These are phyloP conservation scores for Schizopygopsis malacanthus DNA, from an alignment of 2,797 vertebrate species.

Conservation along the genomic window DNA sequence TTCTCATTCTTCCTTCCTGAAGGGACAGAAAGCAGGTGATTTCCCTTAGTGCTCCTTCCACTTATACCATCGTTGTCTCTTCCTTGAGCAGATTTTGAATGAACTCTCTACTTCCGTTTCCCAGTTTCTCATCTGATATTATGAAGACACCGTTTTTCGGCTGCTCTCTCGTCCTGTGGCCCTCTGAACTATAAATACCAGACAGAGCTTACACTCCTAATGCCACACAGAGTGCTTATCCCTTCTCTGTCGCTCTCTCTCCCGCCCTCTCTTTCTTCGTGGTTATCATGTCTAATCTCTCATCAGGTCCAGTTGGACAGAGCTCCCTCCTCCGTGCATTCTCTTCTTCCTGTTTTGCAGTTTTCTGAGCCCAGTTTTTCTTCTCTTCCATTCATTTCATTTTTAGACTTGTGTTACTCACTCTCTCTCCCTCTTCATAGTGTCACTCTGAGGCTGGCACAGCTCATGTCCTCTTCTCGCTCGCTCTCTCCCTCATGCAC, in stretches of 20 bases:
- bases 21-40: neutral
- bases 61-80: neutral
- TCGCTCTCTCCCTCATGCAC: conserved; percentile 9
- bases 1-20: conserved; percentile 24
- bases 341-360: conserved; percentile 9
- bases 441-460: conserved; percentile 56
- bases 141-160: conserved; percentile 26
- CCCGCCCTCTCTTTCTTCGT: conserved; percentile 42
- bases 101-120: neutral
- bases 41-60: conserved; percentile 27
- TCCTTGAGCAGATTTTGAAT: neutral
- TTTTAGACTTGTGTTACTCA: conserved; percentile 23
- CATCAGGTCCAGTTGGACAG: conserved; percentile 33
- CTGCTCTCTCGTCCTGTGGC: conserved; percentile 55
- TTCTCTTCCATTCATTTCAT: conserved; percentile 58
- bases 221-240: conserved; percentile 70
- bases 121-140: conserved; percentile 19
- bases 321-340: conserved; percentile 29
- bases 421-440: conserved; percentile 24
- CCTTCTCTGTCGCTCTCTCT: conserved; percentile 61
- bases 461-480: neutral
- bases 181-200: conserved; percentile 78
- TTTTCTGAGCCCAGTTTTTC: conserved; percentile 46
- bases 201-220: conserved; percentile 72
- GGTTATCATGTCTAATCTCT: conserved; percentile 54